Percentiles rank a stretch among this genome's conserved stretches.
Conservation (phyloP, 2,888 invertebrate species). For the Rhyacophila evoluta region DNA sequence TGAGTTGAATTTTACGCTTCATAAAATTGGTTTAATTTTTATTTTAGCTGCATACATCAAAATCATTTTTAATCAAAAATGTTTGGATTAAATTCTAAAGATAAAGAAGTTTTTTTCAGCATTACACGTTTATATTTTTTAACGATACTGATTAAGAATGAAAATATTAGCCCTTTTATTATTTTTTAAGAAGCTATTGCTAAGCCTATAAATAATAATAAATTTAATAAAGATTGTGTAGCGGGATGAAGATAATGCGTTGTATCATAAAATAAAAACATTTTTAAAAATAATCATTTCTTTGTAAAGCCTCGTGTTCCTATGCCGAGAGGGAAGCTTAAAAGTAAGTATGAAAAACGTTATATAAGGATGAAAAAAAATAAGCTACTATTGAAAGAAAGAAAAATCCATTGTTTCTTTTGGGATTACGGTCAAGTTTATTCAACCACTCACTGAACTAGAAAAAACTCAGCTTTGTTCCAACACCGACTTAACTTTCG, state of each 20-base stretch:
- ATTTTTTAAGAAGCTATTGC: too few relatives aligned
- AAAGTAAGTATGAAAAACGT: background rate
- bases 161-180: too few relatives aligned
- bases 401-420: background rate
- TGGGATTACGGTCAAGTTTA: constrained; percentile 6
- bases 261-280: background rate
- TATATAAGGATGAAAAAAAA: background rate
- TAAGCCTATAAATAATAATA: background rate
- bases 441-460: background rate
- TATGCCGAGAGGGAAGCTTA: background rate
- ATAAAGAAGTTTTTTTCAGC: too few relatives aligned
- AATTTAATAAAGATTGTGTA: background rate
- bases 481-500: background rate
- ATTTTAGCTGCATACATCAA: too few relatives aligned
- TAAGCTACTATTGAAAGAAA: background rate
- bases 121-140: too few relatives aligned
- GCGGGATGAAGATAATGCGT: background rate
- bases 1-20: too few relatives aligned
- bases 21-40: too few relatives aligned
- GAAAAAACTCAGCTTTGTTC: background rate
- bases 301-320: background rate
- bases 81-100: too few relatives aligned
- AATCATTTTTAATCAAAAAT: too few relatives aligned
- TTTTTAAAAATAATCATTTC: background rate
- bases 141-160: too few relatives aligned